phyloP scores from a whole-genome alignment of 2,113 vertebrate genomes.

The Esox niger region DNA sequence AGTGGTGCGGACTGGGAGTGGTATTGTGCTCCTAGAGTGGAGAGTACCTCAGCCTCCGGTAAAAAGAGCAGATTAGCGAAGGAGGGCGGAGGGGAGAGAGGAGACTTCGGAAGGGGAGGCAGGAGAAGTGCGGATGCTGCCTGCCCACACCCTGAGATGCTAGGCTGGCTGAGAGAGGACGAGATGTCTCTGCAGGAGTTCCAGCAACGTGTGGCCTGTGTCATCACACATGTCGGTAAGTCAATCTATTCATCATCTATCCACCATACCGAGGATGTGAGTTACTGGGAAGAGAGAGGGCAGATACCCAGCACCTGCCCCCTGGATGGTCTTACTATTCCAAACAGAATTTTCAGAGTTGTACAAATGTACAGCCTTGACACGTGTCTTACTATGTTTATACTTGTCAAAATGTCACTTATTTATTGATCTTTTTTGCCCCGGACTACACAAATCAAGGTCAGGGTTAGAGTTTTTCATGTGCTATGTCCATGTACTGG shows the following conservation, averaged over 20 bases:
- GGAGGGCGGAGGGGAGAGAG: constrained; percentile 10
- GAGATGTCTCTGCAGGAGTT: constrained; percentile 93
- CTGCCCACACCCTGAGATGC: constrained; percentile 80
- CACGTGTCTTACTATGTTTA: too few species aligned
- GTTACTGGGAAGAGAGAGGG: neutral
- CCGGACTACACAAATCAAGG: neutral
- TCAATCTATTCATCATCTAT: constrained; percentile 7
- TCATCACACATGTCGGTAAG: constrained; percentile 94
- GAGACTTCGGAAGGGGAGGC: neutral
- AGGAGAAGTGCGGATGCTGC: constrained; percentile 45
- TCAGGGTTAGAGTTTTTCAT: neutral
- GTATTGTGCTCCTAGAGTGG: constrained; percentile 68
- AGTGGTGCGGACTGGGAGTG: constrained; percentile 70
- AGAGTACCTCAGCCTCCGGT: constrained; percentile 33
- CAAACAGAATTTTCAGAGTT: too few species aligned
- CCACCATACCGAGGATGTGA: neutral
- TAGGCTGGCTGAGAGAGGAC: constrained; percentile 86
- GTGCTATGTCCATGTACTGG: too few species aligned
- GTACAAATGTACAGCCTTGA: too few species aligned
- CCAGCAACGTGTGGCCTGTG: constrained; percentile 82
- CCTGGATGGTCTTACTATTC: neutral
- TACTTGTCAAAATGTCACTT: too few species aligned
- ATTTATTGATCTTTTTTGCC: neutral
- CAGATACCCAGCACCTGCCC: neutral
- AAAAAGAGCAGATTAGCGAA: constrained; percentile 25